Conservation (phyloP, 2,113 vertebrate genomes). For the Esox niger region DNA sequence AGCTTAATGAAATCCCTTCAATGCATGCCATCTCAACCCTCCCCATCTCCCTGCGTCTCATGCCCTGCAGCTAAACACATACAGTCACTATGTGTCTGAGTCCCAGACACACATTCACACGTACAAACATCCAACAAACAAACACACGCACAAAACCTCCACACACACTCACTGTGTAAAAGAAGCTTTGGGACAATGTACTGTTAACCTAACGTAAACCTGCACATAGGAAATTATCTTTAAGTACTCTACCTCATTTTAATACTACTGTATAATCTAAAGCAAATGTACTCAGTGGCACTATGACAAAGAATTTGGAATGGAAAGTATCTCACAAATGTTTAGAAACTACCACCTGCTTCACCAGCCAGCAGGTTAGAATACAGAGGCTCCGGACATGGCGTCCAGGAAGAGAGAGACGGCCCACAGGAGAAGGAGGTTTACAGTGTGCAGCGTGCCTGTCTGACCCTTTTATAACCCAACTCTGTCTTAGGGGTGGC, state of each 20-base stretch:
- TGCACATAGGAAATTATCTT: no score
- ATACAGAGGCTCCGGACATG: not conserved
- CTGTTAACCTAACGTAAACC: no score
- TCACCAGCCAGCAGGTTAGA: conserved; percentile 18
- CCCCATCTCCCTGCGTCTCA: conserved; percentile 38
- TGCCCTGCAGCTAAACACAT: conserved; percentile 39
- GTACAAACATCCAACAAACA: conserved; percentile 9
- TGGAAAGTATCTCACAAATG: not conserved
- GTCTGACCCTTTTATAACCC: conserved; percentile 50
- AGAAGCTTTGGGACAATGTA: no score
- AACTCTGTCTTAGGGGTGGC: conserved; percentile 22
- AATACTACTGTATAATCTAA: conserved; percentile 9
- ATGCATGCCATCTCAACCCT: conserved; percentile 22
- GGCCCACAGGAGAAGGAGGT: conserved; percentile 1
- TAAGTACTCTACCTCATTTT: conserved; percentile 33
- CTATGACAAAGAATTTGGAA: not conserved
- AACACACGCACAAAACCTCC: not conserved
- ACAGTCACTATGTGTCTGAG: conserved; percentile 18
- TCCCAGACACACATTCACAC: conserved; percentile 11
- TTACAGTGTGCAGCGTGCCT: conserved; percentile 40
- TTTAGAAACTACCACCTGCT: conserved; percentile 16
- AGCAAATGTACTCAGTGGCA: not conserved
- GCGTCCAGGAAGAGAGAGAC: not conserved
- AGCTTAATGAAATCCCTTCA: no score
- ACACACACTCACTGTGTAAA: not conserved